phyloP scores from a whole-genome alignment of 2,888 invertebrate species.

The Thera obeliscata region DNA sequence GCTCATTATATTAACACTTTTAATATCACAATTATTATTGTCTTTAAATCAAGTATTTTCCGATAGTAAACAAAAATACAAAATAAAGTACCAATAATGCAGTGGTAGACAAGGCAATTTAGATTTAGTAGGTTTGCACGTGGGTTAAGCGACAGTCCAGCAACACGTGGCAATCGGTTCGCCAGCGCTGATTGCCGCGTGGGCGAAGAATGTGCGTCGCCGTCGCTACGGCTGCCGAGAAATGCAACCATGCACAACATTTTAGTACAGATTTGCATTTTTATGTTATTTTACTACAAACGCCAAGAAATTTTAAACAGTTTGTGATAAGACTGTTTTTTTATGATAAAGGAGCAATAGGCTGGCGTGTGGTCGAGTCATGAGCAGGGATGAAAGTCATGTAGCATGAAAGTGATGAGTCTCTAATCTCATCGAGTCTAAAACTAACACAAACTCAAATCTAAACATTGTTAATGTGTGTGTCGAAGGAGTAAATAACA shows the following conservation, averaged over 20 bases:
- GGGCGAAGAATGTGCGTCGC: conserved; percentile 29
- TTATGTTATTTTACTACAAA: conserved; percentile 9
- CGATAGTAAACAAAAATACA: too few species aligned
- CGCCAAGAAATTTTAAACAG: neutral
- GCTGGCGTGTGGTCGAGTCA: too few species aligned
- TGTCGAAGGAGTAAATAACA: conserved; percentile 11
- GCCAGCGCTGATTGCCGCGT: conserved; percentile 27
- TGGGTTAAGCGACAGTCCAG: conserved; percentile 21
- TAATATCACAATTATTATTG: too few species aligned
- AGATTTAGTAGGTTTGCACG: conserved; percentile 4
- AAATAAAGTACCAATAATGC: too few species aligned
- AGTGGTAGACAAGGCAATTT: neutral
- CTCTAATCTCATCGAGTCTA: neutral
- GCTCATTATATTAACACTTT: too few species aligned
- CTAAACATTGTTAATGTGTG: conserved; percentile 1
- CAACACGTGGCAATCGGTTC: conserved; percentile 23
- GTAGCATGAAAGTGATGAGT: too few species aligned
- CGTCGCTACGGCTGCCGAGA: conserved; percentile 24
- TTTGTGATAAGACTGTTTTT: neutral
- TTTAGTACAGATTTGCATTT: conserved; percentile 18
- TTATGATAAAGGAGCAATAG: neutral
- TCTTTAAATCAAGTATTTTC: too few species aligned
- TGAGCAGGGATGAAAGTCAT: too few species aligned
- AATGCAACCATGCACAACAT: conserved; percentile 22
- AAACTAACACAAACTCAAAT: conserved; percentile 1